These are phyloP conservation scores for Physeter macrocephalus DNA, from an alignment of 2,113 vertebrate genomes.

Conservation along the genomic window DNA sequence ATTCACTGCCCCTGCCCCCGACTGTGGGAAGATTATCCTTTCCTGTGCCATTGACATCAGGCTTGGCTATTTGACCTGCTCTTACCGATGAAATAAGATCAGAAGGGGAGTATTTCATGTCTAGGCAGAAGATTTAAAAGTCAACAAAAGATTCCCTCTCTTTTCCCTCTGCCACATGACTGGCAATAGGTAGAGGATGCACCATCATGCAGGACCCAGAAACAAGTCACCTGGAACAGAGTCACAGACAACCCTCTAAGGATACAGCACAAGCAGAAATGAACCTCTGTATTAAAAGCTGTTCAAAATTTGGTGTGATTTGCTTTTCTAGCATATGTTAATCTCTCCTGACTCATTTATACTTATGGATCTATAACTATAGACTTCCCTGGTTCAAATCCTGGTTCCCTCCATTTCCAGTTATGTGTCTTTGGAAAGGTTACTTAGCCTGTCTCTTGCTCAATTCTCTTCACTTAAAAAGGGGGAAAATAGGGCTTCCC, in stretches of 20 bases:
- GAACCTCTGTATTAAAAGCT: accelerated
- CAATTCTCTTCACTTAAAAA: too few species aligned
- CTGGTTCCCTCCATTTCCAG: not conserved
- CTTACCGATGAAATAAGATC: too few species aligned
- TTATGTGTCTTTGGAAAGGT: not conserved
- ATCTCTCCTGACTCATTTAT: not conserved
- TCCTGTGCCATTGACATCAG: too few species aligned
- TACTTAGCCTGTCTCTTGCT: not conserved
- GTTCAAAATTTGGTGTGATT: too few species aligned
- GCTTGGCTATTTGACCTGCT: not conserved
- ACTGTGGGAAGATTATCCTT: not conserved
- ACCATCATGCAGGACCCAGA: not conserved
- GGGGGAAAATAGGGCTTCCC: too few species aligned
- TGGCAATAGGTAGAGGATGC: not conserved
- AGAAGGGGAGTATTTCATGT: not conserved
- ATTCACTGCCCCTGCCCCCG: not conserved
- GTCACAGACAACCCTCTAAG: accelerated
- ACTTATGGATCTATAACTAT: not conserved
- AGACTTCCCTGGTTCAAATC: not conserved
- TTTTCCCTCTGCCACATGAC: not conserved
- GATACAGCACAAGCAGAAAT: not conserved
- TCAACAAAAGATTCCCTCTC: not conserved
- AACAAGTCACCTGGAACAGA: not conserved
- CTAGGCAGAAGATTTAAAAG: not conserved
- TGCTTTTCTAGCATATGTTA: not conserved